Conservation (phyloP, 2,113 vertebrate species). For the Nothocercus julius region DNA sequence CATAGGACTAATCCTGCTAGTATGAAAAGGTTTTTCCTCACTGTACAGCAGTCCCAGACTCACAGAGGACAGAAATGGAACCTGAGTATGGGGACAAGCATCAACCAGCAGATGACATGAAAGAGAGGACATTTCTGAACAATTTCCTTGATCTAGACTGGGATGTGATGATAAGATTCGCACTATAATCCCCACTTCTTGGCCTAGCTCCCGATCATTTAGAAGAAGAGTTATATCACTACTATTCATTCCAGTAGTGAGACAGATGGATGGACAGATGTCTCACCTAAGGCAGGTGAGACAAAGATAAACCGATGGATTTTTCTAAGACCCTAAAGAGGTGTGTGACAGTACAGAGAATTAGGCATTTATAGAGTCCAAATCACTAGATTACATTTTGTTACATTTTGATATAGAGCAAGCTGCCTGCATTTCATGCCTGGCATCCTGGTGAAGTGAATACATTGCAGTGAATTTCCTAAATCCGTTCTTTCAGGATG, state of each 20-base stretch:
- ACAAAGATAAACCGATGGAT: neutral
- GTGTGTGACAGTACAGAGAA: neutral
- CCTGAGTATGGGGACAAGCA: neutral
- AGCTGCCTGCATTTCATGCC: neutral
- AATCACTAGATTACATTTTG: neutral
- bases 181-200: neutral
- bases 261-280: too few relatives aligned
- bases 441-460: neutral
- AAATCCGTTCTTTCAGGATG: neutral
- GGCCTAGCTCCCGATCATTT: neutral
- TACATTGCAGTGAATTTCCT: neutral
- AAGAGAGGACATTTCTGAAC: neutral
- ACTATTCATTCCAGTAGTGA: too few relatives aligned
- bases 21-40: neutral
- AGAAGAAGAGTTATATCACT: neutral
- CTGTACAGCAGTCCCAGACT: neutral
- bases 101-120: neutral
- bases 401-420: too few relatives aligned
- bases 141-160: neutral
- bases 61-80: neutral
- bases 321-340: neutral
- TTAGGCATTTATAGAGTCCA: neutral
- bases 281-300: neutral
- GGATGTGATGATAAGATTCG: neutral
- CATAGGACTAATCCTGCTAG: neutral